Percentiles rank a stretch among this genome's conserved stretches.
Conservation (phyloP, 2,888 invertebrate genomes). For the Pteria penguin region DNA sequence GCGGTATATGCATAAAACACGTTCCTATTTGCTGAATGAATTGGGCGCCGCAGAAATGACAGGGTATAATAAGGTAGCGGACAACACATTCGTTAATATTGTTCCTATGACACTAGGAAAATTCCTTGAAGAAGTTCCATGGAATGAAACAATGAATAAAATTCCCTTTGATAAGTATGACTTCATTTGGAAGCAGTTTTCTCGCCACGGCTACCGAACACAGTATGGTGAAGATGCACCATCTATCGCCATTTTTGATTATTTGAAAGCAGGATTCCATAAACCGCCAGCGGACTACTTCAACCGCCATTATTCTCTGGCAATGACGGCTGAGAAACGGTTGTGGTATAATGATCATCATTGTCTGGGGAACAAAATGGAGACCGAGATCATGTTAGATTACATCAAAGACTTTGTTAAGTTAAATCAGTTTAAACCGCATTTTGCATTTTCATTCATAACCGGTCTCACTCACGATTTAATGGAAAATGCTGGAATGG, state of each 20-base stretch:
- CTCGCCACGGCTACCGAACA: slow-evolving; percentile 87
- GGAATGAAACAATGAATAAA: slow-evolving; percentile 50
- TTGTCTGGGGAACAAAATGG: slow-evolving; percentile 87
- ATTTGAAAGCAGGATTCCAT: slow-evolving; percentile 86
- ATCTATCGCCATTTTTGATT: slow-evolving; percentile 90
- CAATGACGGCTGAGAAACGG: slow-evolving; percentile 78
- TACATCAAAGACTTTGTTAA: slow-evolving; percentile 82
- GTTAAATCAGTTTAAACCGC: slow-evolving; percentile 83
- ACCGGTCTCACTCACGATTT: slow-evolving; percentile 91
- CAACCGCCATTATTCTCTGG: slow-evolving; percentile 87
- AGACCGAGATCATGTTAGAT: slow-evolving; percentile 85
- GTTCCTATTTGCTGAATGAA: slow-evolving; percentile 83
- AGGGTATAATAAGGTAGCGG: slow-evolving; percentile 95
- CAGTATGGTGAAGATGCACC: slow-evolving; percentile 91
- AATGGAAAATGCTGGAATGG: slow-evolving; percentile 88
- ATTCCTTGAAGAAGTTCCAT: slow-evolving; percentile 57
- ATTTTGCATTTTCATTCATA: slow-evolving; percentile 92
- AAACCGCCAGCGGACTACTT: slow-evolving; percentile 93
- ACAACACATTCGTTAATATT: slow-evolving; percentile 92
- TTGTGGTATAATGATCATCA: slow-evolving; percentile 69
- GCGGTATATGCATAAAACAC: slow-evolving; percentile 88
- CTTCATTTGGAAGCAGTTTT: slow-evolving; percentile 91
- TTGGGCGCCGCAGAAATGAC: slow-evolving; percentile 87
- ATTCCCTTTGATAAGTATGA: slow-evolving; percentile 81
- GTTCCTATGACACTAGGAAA: slow-evolving; percentile 85